Evolutionary conservation across 2,888 invertebrate species (phyloP), one percentile per base, ranked within the genome.

Genomic region (Dascillus cervinus): DNA sequence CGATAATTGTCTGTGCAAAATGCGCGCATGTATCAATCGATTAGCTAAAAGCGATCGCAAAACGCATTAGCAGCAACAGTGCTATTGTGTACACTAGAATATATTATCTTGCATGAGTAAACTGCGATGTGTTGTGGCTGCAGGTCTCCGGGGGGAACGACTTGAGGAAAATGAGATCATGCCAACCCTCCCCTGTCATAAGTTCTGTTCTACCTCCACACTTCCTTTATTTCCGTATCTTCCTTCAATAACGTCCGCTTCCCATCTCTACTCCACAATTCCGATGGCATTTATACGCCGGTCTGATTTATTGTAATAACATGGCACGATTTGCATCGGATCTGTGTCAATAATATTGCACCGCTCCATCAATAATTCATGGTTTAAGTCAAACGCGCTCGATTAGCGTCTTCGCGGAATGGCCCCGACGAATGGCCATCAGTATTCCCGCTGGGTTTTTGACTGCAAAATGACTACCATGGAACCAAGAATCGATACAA

Each of bases 121-220:
- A 52, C 50, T 50, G 52, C 47, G 50, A 52, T 52, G 49, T 53
- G 50, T 52, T 53, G 55, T 46, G 53, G 53, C 48, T 53, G 44
- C 44, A 43, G 44, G 43, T 51, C 55, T 47, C 55, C 27, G 27
- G 53, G 53, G 55, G 49, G 43, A 51, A 49, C 51, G 55, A 53
- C 55, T 55, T 53, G 50, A 45, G 46, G 53, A 53, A 54, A 55
- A 54, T 54, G 54, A 54, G 53, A 53, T 54, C 51, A 47, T 47
- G 43, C 44, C 46, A 42, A 38, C 50, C 46, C 46, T 46, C 50
- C 45, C 46, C 44, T 34, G 40, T 35, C 41, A 39, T 34, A 33
- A 41, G 42, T 47, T 43, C 39, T 48, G 41, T 43, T 45, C 39
- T 43, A 41, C 42, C 44, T 40, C 40, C 32, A 38, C 40, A 42